Conservation (phyloP, 2,797 vertebrate species). For the Tapirus indicus region DNA sequence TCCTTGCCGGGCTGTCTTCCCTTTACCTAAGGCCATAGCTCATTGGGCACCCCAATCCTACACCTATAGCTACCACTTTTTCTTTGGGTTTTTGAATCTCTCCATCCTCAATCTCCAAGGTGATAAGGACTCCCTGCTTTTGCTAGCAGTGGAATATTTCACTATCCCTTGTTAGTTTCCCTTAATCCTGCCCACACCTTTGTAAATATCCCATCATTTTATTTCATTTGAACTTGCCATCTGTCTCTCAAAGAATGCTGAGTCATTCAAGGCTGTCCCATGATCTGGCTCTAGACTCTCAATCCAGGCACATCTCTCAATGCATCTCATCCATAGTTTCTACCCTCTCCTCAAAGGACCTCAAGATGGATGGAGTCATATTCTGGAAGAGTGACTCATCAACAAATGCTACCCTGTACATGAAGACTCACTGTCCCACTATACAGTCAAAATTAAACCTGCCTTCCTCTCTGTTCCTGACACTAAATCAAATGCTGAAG, state of each 20-base stretch:
- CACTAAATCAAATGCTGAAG: background rate
- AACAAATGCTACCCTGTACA: background rate
- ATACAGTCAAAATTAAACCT: background rate
- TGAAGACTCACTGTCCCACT: background rate
- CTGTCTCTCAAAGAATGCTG: background rate
- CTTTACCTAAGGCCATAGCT: background rate
- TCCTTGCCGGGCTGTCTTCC: background rate
- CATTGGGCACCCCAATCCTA: background rate
- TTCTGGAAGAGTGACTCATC: background rate
- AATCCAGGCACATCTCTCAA: background rate
- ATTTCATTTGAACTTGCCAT: background rate
- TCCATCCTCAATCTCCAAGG: background rate
- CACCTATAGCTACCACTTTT: background rate
- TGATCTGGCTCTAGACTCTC: background rate
- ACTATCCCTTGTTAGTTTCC: background rate
- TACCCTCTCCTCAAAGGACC: background rate
- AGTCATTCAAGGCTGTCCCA: background rate
- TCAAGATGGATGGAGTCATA: background rate
- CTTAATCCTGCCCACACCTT: background rate
- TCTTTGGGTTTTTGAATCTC: background rate
- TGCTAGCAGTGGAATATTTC: background rate
- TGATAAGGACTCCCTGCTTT: background rate
- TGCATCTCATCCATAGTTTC: background rate
- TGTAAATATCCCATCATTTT: background rate
- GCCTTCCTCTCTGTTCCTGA: background rate